phyloP scores from a whole-genome alignment of 2,888 invertebrate genomes.

The Athetis lepigone region DNA sequence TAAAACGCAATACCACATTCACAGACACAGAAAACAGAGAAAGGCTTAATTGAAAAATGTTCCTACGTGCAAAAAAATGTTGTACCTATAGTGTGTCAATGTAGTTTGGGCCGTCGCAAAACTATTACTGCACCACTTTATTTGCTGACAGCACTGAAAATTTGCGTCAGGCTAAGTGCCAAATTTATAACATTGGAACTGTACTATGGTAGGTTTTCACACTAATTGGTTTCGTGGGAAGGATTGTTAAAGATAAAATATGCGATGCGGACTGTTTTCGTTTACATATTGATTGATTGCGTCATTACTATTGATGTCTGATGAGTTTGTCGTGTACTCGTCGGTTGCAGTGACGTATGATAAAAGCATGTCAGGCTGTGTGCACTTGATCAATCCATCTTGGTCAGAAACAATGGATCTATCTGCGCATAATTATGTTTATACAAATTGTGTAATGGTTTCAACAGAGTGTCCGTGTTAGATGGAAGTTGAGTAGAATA shows the following conservation, averaged over 20 bases:
- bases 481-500: slow-evolving; percentile 18
- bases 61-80: slow-evolving; percentile 69
- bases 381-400: slow-evolving; percentile 48
- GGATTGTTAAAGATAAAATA: slow-evolving; percentile 91
- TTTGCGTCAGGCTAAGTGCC: slow-evolving; percentile 90
- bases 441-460: slow-evolving; percentile 26
- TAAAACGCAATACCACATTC: slow-evolving; percentile 43
- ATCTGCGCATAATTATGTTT: slow-evolving; percentile 16
- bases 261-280: slow-evolving; percentile 88
- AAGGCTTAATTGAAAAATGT: slow-evolving; percentile 75
- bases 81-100: slow-evolving; percentile 79
- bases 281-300: slow-evolving; percentile 88
- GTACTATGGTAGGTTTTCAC: slow-evolving; percentile 87
- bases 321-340: slow-evolving; percentile 42
- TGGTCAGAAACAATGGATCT: slow-evolving; percentile 30
- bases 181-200: slow-evolving; percentile 88
- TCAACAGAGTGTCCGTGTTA: background rate
- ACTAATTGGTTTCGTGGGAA: slow-evolving; percentile 88
- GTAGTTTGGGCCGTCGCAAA: slow-evolving; percentile 82
- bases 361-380: slow-evolving; percentile 43
- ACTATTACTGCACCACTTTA: slow-evolving; percentile 87
- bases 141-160: slow-evolving; percentile 88
- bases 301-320: slow-evolving; percentile 76
- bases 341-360: slow-evolving; percentile 38
- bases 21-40: slow-evolving; percentile 60